Conservation (phyloP, 2,797 vertebrate species). For the Acrocephalus scirpaceus region DNA sequence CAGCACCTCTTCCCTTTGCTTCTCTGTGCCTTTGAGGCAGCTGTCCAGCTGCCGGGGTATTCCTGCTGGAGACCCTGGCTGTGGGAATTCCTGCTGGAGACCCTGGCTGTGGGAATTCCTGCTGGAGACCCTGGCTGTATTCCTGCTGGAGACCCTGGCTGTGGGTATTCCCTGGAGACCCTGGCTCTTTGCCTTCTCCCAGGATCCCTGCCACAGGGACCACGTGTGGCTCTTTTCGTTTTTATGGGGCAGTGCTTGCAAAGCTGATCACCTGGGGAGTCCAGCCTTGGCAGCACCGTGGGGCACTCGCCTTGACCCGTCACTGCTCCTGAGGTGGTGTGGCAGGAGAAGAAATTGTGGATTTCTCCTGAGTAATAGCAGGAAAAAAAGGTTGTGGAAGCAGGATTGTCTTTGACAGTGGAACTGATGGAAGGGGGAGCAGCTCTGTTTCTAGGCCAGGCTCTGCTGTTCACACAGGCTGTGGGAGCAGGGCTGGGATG, state of each 20-base stretch:
- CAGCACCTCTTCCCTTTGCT: neutral
- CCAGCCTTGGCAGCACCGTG: rapidly evolving
- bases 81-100: too few relatives aligned
- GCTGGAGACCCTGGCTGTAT: neutral
- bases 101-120: neutral
- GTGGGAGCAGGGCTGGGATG: neutral
- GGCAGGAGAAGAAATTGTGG: neutral
- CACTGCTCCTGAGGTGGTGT: rapidly evolving
- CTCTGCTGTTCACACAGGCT: neutral
- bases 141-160: neutral
- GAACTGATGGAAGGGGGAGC: neutral
- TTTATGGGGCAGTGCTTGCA: rapidly evolving
- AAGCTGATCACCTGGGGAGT: rapidly evolving
- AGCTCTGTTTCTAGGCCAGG: conserved; percentile 1
- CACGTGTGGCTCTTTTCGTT: rapidly evolving
- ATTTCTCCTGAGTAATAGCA: neutral
- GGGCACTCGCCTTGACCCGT: neutral
- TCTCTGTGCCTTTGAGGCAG: neutral
- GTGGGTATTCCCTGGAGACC: neutral
- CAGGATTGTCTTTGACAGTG: neutral
- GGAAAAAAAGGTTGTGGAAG: neutral
- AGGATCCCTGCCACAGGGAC: neutral
- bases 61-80: neutral
- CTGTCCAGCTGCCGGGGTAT: rapidly evolving
- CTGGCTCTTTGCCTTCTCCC: neutral